A percentile compares a stretch with the other conserved stretches of the same genome.
Conservation (phyloP, 2,888 invertebrate species). For the Stomorhina lunata region DNA sequence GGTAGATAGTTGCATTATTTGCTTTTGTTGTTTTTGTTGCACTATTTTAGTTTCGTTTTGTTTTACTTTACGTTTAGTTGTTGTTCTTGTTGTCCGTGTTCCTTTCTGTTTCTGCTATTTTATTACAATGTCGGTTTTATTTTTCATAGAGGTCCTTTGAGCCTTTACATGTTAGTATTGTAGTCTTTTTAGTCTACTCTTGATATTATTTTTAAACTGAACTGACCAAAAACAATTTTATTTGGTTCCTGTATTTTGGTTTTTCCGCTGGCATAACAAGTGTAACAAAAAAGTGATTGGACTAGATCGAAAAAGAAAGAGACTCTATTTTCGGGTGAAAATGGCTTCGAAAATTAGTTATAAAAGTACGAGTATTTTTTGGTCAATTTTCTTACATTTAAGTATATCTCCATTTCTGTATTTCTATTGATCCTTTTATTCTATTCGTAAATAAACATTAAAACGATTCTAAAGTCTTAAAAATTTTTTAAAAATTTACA, state of each 20-base stretch:
- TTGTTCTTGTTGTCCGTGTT: not conserved
- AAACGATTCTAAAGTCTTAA: too few relatives aligned
- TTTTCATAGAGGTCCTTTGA: slow-evolving; percentile 53
- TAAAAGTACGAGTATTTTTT: too few relatives aligned
- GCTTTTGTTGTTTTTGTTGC: slow-evolving; percentile 2
- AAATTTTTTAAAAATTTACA: slow-evolving; percentile 17
- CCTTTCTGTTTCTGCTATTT: slow-evolving; percentile 28
- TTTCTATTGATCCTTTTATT: too few relatives aligned
- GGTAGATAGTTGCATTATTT: slow-evolving; percentile 15
- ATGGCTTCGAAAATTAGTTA: not conserved
- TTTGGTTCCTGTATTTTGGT: slow-evolving; percentile 57
- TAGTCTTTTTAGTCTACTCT: slow-evolving; percentile 21
- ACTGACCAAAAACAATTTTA: slow-evolving; percentile 62
- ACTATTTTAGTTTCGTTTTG: slow-evolving; percentile 13
- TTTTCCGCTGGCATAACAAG: slow-evolving; percentile 14
- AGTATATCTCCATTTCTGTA: too few relatives aligned
- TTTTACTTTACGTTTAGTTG: slow-evolving; percentile 17
- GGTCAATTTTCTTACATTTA: too few relatives aligned
- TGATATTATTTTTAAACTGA: slow-evolving; percentile 50
- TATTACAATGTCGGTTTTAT: slow-evolving; percentile 54
- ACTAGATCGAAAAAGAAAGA: not conserved
- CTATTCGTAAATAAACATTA: too few relatives aligned
- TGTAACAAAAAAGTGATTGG: too few relatives aligned
- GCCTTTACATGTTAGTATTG: slow-evolving; percentile 35
- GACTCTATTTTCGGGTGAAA: too few relatives aligned